These are phyloP conservation scores for Acanthochromis polyacanthus DNA, from an alignment of 2,113 vertebrate species.

Conservation along the genomic window DNA sequence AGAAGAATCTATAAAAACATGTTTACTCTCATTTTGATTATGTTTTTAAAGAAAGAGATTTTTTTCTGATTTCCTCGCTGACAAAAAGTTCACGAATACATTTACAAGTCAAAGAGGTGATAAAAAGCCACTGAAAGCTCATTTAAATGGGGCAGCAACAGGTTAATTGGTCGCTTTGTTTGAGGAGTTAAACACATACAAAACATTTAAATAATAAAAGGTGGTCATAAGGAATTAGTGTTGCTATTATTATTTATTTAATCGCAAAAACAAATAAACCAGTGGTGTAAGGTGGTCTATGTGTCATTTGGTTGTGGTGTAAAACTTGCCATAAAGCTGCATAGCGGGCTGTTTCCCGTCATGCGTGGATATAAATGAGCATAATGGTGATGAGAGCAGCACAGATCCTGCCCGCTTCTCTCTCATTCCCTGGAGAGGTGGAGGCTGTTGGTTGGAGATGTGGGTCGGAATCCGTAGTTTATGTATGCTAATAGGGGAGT, in stretches of 20 bases:
- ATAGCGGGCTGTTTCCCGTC: not conserved
- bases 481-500: constrained; percentile 96
- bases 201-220: no score
- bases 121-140: not conserved
- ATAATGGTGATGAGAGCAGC: constrained; percentile 17
- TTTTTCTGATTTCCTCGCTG: not conserved
- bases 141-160: constrained; percentile 64
- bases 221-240: not conserved
- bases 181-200: not conserved
- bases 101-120: not conserved
- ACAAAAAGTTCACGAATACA: not conserved
- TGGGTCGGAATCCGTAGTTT: constrained; percentile 93
- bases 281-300: not conserved
- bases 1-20: not conserved
- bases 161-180: constrained; percentile 51
- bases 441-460: constrained; percentile 67
- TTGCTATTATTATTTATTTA: no score
- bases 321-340: constrained; percentile 20
- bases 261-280: no score
- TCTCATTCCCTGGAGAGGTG: constrained; percentile 71
- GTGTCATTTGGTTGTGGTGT: not conserved
- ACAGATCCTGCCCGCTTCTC: not conserved
- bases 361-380: constrained; percentile 6
- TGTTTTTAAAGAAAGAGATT: not conserved
- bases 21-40: not conserved